Evolutionary conservation across 1,140 invertebrate species (phyloP), one percentile per base, ranked within the genome.

Genomic region (Hypsibius dujardini): DNA sequence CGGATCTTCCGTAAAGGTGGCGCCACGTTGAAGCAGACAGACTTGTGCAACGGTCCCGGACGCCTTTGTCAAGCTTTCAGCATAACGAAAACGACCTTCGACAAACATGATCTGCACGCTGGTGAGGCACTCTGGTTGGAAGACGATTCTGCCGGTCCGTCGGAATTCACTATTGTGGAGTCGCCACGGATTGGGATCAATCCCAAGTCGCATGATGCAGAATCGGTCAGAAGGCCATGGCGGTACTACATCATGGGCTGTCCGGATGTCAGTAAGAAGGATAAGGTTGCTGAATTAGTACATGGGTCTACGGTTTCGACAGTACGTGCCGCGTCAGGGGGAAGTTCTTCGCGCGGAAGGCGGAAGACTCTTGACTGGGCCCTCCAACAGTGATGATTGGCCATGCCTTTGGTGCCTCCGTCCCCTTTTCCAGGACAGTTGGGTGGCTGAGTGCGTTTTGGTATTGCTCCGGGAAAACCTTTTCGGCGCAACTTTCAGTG

Each of bases 21-120:
- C 40, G 76, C 78, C 47, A 72, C 72, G 15, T 76, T 84, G 12
- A 84, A 85, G 76, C 59, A 73, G 1, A 80, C 84, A 70, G 83
- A 88, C 73, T 76, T 90, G 2, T 86, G 86, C 69, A 89, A 88
- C 79, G 88, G 88, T 0, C 88, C 88, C 1, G 85, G 87, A 2
- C 90, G 90, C 79, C 76, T 90, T 15, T 89, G 87, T 74, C 85
- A 87, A 70, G 83, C 86, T 45, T 80, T 88, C 70, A 76, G 82
- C 70, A 84, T 90, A 47, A 79, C 79, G 7, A 86, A 84, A 76
- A 76, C 79, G 1, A 78, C 78, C 67, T 83, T 84, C 71, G 87
- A 88, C 76, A 82, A 84, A 77, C 72, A 80, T 60, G 81, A 87
- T 78, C 75, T 88, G 74, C 75, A 75, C 28, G 75, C 74, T 3